These are phyloP conservation scores for Trichogramma dendrolimi DNA, from an alignment of 2,888 invertebrate genomes.

Conservation along the genomic window DNA sequence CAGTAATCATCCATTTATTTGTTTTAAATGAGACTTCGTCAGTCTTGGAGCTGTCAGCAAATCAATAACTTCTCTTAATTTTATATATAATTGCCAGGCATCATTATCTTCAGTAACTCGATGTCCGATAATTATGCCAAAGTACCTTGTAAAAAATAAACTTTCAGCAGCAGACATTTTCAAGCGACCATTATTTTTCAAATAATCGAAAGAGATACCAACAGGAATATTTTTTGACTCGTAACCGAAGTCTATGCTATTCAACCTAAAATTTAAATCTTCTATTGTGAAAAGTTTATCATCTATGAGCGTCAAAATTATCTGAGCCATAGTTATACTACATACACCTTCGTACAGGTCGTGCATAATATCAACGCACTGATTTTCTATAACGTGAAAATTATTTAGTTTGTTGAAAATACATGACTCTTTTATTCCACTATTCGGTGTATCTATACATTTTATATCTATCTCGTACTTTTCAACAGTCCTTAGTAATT, in stretches of 20 bases:
- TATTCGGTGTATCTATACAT: not conserved
- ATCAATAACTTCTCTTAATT: not conserved
- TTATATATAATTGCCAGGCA: not conserved
- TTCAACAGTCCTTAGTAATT: not conserved
- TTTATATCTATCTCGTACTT: not conserved
- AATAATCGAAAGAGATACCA: not conserved
- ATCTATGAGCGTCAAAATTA: not conserved
- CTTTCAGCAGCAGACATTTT: not conserved
- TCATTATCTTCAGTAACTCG: not conserved
- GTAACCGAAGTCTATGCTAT: not conserved
- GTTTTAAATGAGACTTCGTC: too few relatives aligned
- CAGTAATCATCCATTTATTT: too few relatives aligned
- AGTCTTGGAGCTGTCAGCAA: not conserved
- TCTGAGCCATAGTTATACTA: not conserved
- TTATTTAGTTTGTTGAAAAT: not conserved
- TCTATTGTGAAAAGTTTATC: not conserved
- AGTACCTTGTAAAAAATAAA: not conserved
- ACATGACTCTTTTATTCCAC: not conserved
- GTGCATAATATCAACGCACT: not conserved
- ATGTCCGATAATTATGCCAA: not conserved
- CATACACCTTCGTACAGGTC: not conserved
- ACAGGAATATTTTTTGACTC: not conserved
- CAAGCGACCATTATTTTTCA: not conserved
- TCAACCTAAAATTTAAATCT: not conserved
- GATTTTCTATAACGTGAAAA: not conserved